phyloP scores from a whole-genome alignment of 1,140 invertebrate genomes.

The Lordiphosa collinella region DNA sequence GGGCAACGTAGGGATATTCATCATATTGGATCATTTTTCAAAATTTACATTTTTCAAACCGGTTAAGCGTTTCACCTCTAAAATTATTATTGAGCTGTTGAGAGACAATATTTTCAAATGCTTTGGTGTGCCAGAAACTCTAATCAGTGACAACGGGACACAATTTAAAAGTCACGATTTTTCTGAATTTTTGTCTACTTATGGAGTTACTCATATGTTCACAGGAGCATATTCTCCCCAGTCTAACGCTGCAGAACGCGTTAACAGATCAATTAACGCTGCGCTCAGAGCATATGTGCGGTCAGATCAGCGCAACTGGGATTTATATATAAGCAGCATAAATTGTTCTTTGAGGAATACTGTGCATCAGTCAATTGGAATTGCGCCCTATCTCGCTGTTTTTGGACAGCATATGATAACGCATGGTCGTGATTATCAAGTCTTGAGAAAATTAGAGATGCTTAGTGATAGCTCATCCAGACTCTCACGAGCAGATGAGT shows the following conservation, averaged over 20 bases:
- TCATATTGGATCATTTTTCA: not conserved
- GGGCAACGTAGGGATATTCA: not conserved
- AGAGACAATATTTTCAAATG: not conserved
- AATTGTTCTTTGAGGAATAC: constrained; percentile 6
- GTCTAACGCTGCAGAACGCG: constrained; percentile 10
- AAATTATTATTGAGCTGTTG: not conserved
- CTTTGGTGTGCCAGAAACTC: not conserved
- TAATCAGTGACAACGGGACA: constrained; percentile 2
- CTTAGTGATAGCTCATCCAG: not conserved
- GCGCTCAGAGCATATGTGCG: not conserved
- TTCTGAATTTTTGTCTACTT: not conserved
- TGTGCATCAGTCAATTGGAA: constrained; percentile 12
- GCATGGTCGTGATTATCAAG: constrained; percentile 1
- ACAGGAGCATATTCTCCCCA: constrained; percentile 15
- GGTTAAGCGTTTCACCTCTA: not conserved
- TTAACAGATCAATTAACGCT: constrained; percentile 6
- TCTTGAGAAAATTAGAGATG: not conserved
- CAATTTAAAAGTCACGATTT: constrained; percentile 8
- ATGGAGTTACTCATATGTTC: constrained; percentile 1
- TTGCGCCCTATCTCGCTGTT: constrained; percentile 3
- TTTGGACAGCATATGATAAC: constrained; percentile 17
- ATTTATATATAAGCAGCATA: constrained; percentile 5
- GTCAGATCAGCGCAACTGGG: constrained; percentile 8
- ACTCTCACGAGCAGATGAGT: not conserved
- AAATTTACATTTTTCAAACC: not conserved